Evolutionary conservation across 2,888 invertebrate genomes (phyloP).

Genomic region (Brenthis hecate): DNA sequence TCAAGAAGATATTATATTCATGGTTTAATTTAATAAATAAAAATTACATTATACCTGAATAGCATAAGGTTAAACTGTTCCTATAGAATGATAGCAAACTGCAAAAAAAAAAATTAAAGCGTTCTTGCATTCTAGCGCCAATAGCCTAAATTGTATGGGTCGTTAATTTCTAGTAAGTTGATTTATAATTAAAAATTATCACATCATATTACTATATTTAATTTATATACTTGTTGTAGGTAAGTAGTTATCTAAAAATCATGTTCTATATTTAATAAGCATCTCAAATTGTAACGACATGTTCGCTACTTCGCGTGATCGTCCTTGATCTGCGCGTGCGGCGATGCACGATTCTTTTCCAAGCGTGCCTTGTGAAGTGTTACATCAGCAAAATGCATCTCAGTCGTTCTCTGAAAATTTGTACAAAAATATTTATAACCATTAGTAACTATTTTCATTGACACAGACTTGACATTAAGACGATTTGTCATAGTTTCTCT

Average conservation of each 20-base stretch:
- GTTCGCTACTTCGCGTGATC: constrained; percentile 55
- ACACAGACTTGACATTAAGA: constrained; percentile 33
- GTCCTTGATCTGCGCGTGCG: constrained; percentile 68
- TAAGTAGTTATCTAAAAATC: constrained; percentile 2
- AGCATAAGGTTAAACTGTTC: too few species aligned
- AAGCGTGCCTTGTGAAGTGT: constrained; percentile 43
- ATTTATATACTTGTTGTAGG: background rate
- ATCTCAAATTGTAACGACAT: constrained; percentile 32
- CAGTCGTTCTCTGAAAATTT: constrained; percentile 49
- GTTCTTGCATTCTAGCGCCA: too few species aligned
- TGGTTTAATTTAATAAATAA: too few species aligned
- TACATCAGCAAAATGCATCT: constrained; percentile 52
- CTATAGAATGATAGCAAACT: too few species aligned
- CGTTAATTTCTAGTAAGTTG: too few species aligned
- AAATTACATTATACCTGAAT: too few species aligned
- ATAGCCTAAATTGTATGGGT: too few species aligned
- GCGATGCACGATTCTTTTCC: constrained; percentile 62
- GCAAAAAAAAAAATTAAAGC: too few species aligned
- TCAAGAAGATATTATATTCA: too few species aligned
- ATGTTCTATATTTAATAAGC: constrained; percentile 28
- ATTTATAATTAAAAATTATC: too few species aligned
- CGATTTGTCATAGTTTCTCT: constrained; percentile 29
- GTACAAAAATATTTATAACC: constrained; percentile 44
- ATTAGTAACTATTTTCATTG: constrained; percentile 47
- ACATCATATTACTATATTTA: background rate